A percentile compares a stretch with the other conserved stretches of the same genome.
Evolutionary conservation across 2,888 invertebrate genomes (phyloP).

Genomic region (Sesia apiformis): DNA sequence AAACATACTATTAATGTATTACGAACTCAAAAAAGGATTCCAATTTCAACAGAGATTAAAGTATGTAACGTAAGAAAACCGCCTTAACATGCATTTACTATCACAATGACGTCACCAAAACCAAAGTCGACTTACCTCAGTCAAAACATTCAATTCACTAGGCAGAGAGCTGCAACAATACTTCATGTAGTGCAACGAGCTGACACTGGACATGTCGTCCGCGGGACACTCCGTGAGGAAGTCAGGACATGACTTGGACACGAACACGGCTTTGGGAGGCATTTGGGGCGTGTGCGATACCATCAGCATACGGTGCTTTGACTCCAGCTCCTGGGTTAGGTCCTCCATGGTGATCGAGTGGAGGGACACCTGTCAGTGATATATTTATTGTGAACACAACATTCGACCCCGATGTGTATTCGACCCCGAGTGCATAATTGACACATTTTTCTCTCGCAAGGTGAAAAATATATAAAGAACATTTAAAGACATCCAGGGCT

Average conservation of each 20-base stretch:
- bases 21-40: no score
- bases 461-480: no score
- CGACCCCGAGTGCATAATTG: no score
- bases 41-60: no score
- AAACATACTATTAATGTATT: no score
- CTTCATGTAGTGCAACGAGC: constrained; percentile 10
- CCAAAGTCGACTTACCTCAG: background rate
- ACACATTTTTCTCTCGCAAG: no score
- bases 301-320: constrained; percentile 89
- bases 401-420: no score
- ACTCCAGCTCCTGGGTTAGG: constrained; percentile 83
- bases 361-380: constrained; percentile 76
- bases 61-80: no score
- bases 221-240: constrained; percentile 47
- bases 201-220: constrained; percentile 15
- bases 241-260: constrained; percentile 89
- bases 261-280: constrained; percentile 67
- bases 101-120: no score
- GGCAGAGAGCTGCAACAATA: constrained; percentile 33
- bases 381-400: constrained; percentile 1
- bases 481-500: no score
- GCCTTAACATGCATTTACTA: no score
- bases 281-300: constrained; percentile 77
- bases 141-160: constrained; percentile 27
- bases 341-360: constrained; percentile 94